These are phyloP conservation scores for Hyposoter didymator DNA, from an alignment of 2,888 invertebrate genomes.

Conservation along the genomic window DNA sequence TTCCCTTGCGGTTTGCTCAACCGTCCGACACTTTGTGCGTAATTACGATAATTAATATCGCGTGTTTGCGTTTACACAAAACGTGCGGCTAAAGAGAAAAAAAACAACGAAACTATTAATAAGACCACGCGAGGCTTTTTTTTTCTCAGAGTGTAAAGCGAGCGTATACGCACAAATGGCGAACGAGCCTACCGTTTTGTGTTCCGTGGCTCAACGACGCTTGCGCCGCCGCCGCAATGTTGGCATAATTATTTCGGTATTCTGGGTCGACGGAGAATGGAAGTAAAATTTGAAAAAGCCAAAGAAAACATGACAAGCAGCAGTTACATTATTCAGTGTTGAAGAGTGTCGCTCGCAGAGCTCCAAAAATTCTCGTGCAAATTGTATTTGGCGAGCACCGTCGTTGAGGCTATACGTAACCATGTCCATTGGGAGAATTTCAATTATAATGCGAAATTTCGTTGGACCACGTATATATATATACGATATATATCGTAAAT, in stretches of 20 bases:
- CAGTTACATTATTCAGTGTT: conserved; percentile 10
- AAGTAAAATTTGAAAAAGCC: conserved; percentile 23
- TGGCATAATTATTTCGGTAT: conserved; percentile 21
- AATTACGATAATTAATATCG: conserved; percentile 69
- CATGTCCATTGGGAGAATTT: conserved; percentile 46
- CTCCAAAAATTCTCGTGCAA: conserved; percentile 15
- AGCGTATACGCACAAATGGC: neutral
- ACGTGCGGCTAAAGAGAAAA: neutral
- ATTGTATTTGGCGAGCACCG: neutral
- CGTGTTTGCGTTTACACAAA: conserved; percentile 42
- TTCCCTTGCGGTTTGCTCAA: conserved; percentile 41
- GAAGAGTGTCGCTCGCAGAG: conserved; percentile 36
- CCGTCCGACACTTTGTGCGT: conserved; percentile 53
- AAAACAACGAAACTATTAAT: conserved; percentile 13
- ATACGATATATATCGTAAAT: conserved; percentile 38
- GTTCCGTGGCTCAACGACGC: conserved; percentile 23
- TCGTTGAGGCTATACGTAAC: neutral
- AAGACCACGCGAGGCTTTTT: conserved; percentile 16
- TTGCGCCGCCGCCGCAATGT: conserved; percentile 16
- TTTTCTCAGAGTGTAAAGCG: too few species aligned
- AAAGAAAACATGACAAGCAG: neutral
- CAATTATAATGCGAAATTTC: conserved; percentile 57
- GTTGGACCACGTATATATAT: conserved; percentile 1
- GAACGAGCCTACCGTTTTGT: conserved; percentile 3
- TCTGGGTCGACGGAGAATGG: neutral